A percentile compares a stretch with the other conserved stretches of the same genome.
These are phyloP conservation scores for Hydrophis major DNA, from an alignment of 2,797 vertebrate genomes.

Conservation along the genomic window DNA sequence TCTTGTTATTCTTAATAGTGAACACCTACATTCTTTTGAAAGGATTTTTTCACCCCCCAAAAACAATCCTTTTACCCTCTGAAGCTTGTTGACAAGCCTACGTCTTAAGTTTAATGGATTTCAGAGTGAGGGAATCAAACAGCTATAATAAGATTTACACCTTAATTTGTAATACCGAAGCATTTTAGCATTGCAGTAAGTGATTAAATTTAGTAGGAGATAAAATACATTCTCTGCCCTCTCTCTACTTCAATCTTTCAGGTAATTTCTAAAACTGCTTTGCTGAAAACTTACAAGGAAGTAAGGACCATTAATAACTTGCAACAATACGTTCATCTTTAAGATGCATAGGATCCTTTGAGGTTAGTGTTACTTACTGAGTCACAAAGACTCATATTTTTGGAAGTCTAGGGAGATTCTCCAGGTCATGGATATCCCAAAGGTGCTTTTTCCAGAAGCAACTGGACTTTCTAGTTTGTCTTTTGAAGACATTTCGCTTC, in stretches of 20 bases:
- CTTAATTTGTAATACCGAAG: not conserved
- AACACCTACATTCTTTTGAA: not conserved
- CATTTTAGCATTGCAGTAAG: not conserved
- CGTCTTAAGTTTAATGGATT: constrained; percentile 9
- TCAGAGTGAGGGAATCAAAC: not conserved
- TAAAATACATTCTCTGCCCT: not conserved
- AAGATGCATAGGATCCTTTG: not conserved
- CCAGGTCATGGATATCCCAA: too few species aligned
- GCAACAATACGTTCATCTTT: not conserved
- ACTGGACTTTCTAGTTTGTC: too few species aligned
- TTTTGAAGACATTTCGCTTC: too few species aligned
- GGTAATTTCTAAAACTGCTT: not conserved
- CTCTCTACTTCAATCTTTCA: not conserved
- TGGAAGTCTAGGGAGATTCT: not conserved
- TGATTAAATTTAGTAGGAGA: not conserved
- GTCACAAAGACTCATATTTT: not conserved
- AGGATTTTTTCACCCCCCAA: not conserved
- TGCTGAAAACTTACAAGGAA: not conserved
- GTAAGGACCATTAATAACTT: not conserved
- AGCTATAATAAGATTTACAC: constrained; percentile 8
- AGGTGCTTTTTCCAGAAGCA: too few species aligned
- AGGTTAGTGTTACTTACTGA: not conserved
- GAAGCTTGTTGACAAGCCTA: constrained; percentile 1
- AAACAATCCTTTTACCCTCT: not conserved
- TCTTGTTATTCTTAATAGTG: not conserved